Evolutionary conservation across 2,888 invertebrate species (phyloP), one percentile per base, ranked within the genome.

Genomic region (Cartodere bifasciata): DNA sequence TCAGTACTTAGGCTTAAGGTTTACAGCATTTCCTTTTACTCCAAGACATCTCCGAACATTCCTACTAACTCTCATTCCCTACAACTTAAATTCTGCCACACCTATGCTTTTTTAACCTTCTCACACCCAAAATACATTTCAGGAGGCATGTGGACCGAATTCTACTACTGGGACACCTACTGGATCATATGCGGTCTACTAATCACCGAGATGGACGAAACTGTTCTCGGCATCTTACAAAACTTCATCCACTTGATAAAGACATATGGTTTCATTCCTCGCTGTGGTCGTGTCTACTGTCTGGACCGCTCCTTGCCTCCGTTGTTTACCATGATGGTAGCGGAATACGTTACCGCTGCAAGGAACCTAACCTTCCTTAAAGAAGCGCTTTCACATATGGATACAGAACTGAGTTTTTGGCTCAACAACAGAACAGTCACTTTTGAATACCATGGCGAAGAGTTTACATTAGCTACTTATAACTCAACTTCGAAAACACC

Each of bases 141-240:
- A 13, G 71, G 82, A 43, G 68, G 86, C 40, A 46, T 86, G 55
- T 69, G 86, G 61, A 58, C 63, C 45, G 79, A 78, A 49, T 64
- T 75, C 34, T 86, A 84, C 53, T 86, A 85, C 51, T 86, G 86
- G 86, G 86, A 87, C 49, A 74, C 83, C 0, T 86, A 77, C 53
- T 87, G 85, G 84, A 80, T 83, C 28, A 65, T 86, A 24, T 74
- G 78, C 48, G 86, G 86, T 0, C 60, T 86, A 3, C 60, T 86
- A 2, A 61, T 77, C 4, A 77, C 78, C 33, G 79, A 74, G 34
- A 84, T 86, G 85, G 50, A 63, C 6, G 56, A 63, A 4, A 84
- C 83, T 0, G 79, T 69, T 0, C 64, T 62, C 52, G 81, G 82
- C 2, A 78, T 85, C 67, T 65, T 86, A 13, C 69, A 72, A 40